phyloP scores from a whole-genome alignment of 2,888 invertebrate genomes.

The Spilosoma lubricipeda region DNA sequence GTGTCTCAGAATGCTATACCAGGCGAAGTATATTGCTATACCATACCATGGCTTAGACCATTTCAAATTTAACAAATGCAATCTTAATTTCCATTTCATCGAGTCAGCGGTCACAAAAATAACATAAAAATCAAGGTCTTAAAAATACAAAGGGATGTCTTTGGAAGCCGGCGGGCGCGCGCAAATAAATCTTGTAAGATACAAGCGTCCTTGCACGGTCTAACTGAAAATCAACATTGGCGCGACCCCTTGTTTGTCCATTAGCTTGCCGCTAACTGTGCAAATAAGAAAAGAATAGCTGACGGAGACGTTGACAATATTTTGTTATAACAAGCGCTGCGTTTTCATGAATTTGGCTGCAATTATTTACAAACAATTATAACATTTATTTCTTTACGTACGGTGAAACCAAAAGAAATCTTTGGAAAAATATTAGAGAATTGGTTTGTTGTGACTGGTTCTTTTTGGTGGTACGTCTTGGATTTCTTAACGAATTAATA shows the following conservation, averaged over 20 bases:
- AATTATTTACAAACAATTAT: background rate
- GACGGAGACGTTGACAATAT: constrained; percentile 59
- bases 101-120: constrained; percentile 6
- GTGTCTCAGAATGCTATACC: too few species aligned
- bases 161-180: constrained; percentile 51
- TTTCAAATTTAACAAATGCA: background rate
- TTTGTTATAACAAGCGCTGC: constrained; percentile 53
- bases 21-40: too few species aligned
- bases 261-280: constrained; percentile 79
- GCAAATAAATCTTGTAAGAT: constrained; percentile 81
- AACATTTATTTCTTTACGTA: background rate
- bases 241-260: constrained; percentile 83
- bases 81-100: constrained; percentile 12
- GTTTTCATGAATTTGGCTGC: constrained; percentile 22
- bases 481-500: background rate
- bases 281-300: constrained; percentile 72
- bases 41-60: background rate
- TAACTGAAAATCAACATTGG: constrained; percentile 83
- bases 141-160: constrained; percentile 33
- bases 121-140: constrained; percentile 13
- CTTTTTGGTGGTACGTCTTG: too few species aligned
- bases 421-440: background rate
- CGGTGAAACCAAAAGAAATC: background rate
- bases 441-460: background rate
- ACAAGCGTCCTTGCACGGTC: constrained; percentile 68